These are phyloP conservation scores for Apodemus agrarius DNA, from an alignment of 2,797 vertebrate species.

Conservation along the genomic window DNA sequence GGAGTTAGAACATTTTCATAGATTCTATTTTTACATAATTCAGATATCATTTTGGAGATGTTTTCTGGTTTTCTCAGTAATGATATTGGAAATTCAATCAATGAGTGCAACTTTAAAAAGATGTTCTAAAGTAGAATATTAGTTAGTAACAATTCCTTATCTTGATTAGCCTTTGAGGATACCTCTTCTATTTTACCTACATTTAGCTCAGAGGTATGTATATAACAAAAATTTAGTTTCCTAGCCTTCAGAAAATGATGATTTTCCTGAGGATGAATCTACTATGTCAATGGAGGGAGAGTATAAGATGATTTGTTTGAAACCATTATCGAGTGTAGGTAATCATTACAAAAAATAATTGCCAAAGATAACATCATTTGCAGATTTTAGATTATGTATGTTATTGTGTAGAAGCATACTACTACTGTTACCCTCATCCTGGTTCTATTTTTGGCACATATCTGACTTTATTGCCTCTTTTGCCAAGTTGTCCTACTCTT, in stretches of 20 bases:
- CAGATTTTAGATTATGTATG: not conserved
- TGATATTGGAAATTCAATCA: not conserved
- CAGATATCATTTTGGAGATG: not conserved
- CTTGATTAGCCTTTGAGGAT: not conserved
- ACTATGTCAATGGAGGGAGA: not conserved
- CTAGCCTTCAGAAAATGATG: not conserved
- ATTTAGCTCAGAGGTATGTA: not conserved
- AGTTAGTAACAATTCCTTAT: not conserved
- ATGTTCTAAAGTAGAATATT: not conserved
- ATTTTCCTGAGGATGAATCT: not conserved
- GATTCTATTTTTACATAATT: not conserved
- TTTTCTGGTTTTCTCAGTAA: not conserved
- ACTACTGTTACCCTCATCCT: not conserved
- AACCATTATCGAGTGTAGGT: not conserved
- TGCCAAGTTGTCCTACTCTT: not conserved
- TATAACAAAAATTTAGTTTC: not conserved
- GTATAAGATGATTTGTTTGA: not conserved
- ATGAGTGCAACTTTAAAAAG: not conserved
- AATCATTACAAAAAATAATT: not conserved
- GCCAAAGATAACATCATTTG: not conserved
- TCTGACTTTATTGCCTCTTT: not conserved
- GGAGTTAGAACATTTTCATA: not conserved
- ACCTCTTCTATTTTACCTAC: not conserved
- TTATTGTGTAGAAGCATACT: not conserved
- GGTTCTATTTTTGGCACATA: not conserved